Evolutionary conservation across 2,888 invertebrate species (phyloP).

Genomic region (Microchrysa polita): DNA sequence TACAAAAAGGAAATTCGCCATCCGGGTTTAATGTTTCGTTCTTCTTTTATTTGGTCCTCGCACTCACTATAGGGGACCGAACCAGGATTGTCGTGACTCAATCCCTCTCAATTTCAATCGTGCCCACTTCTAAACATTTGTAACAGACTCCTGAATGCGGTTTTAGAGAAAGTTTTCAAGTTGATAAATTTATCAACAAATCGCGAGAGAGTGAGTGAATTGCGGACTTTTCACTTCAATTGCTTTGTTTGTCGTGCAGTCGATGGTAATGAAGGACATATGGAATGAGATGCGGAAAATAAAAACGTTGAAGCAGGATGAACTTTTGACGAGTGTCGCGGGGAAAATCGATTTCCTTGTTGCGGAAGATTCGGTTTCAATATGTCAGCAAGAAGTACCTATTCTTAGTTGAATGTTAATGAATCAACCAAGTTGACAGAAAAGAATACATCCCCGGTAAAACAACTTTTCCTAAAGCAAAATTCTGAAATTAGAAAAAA

Average conservation of each 20-base stretch:
- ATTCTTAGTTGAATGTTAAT: too few species aligned
- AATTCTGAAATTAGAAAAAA: too few species aligned
- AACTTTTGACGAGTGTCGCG: not conserved
- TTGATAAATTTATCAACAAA: slow-evolving; percentile 34
- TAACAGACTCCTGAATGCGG: slow-evolving; percentile 29
- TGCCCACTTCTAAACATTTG: slow-evolving; percentile 12
- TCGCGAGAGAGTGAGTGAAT: not conserved
- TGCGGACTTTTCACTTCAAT: not conserved
- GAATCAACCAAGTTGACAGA: too few species aligned
- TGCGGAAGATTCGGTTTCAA: too few species aligned
- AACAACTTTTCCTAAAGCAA: too few species aligned
- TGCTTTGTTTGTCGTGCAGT: not conserved
- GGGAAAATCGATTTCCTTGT: not conserved
- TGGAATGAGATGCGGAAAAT: not conserved
- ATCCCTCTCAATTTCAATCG: slow-evolving; percentile 31
- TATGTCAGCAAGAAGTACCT: too few species aligned
- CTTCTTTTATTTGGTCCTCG: too few species aligned
- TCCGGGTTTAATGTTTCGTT: not conserved
- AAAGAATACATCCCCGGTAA: too few species aligned
- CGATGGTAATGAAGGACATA: not conserved
- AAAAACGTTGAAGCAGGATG: not conserved
- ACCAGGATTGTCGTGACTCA: slow-evolving; percentile 23
- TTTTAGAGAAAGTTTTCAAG: slow-evolving; percentile 18
- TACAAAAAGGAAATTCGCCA: not conserved
- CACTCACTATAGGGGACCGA: not conserved